Evolutionary conservation across 2,113 vertebrate genomes (phyloP).

Genomic region (Chaenogobius annularis): DNA sequence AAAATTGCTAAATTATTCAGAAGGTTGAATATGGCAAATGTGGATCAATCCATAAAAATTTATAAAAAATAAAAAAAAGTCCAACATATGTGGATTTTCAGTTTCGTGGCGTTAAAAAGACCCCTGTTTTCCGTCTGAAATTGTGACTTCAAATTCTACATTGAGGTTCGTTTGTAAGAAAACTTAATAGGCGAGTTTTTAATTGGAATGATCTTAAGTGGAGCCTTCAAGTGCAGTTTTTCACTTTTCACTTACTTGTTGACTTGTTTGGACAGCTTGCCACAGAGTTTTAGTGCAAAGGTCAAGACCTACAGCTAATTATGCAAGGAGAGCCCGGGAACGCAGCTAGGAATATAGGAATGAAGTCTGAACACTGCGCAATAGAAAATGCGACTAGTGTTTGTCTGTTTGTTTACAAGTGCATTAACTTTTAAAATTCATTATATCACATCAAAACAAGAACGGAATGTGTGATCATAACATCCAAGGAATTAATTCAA

Average conservation of each 20-base stretch:
- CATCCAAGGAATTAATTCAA: background rate
- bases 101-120: no score
- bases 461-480: no score
- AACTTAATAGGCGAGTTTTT: no score
- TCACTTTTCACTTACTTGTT: background rate
- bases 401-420: no score
- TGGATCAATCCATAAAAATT: no score
- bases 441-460: background rate
- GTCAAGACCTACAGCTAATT: background rate
- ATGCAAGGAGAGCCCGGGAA: background rate
- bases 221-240: background rate
- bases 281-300: background rate
- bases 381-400: background rate
- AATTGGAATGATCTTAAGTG: background rate
- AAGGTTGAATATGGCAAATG: no score
- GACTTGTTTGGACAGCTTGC: background rate
- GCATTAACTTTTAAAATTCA: background rate
- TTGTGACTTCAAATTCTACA: no score
- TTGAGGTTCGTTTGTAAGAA: no score
- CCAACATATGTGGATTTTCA: no score
- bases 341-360: background rate
- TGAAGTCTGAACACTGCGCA: background rate
- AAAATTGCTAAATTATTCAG: no score
- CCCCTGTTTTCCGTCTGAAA: no score
- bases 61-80: no score